Evolutionary conservation across 2,888 invertebrate species (phyloP).

Genomic region (Calameuta pallipes): DNA sequence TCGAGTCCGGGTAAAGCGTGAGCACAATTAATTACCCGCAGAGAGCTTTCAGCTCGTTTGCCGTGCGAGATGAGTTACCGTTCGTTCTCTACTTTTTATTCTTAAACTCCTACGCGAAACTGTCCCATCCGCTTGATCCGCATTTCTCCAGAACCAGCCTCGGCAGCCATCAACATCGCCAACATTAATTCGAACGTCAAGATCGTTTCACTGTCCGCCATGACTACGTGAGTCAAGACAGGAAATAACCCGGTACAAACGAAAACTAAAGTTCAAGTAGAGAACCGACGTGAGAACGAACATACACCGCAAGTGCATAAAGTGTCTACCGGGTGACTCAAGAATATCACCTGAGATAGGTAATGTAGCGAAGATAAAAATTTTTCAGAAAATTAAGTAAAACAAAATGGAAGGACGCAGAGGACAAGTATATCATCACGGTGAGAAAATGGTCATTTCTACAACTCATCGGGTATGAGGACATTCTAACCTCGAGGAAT

Average conservation of each 20-base stretch:
- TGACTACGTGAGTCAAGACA: background rate
- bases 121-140: constrained; percentile 34
- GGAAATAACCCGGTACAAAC: background rate
- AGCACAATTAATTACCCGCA: constrained; percentile 56
- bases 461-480: background rate
- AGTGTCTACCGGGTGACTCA: background rate
- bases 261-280: background rate
- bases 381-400: background rate
- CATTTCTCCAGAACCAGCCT: constrained; percentile 23
- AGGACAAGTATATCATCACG: background rate
- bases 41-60: constrained; percentile 55
- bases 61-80: constrained; percentile 54
- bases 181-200: constrained; percentile 40
- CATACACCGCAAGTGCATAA: background rate
- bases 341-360: background rate
- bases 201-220: constrained; percentile 19
- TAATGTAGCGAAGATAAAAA: background rate
- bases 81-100: constrained; percentile 32
- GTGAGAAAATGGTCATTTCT: background rate
- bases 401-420: background rate
- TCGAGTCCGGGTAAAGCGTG: constrained; percentile 47
- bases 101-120: constrained; percentile 38
- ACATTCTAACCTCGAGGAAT: background rate
- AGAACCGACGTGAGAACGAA: background rate
- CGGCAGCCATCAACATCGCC: constrained; percentile 34